These are phyloP conservation scores for Folsomia candida DNA, from an alignment of 2,888 invertebrate species.

Conservation along the genomic window DNA sequence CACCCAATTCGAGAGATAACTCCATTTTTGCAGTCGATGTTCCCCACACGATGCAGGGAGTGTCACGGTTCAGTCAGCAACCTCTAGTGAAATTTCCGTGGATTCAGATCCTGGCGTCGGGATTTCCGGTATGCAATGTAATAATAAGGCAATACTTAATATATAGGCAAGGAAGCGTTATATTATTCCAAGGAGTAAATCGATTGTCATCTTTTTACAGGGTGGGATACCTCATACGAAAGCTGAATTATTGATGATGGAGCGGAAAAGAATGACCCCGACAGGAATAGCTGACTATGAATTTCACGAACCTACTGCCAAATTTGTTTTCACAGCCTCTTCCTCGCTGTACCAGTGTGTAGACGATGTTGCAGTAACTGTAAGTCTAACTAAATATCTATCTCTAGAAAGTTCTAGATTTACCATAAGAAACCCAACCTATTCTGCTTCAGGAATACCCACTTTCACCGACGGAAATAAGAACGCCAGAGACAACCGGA, in stretches of 20 bases:
- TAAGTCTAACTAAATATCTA: conserved; percentile 53
- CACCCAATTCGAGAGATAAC: conserved; percentile 84
- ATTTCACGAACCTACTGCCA: conserved; percentile 74
- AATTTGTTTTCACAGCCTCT: conserved; percentile 86
- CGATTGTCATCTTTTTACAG: conserved; percentile 23
- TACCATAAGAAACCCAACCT: too few species aligned
- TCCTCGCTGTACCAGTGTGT: conserved; percentile 83
- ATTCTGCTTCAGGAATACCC: conserved; percentile 52
- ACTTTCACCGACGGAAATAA: conserved; percentile 54
- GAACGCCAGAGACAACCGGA: conserved; percentile 61
- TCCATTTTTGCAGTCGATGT: conserved; percentile 54
- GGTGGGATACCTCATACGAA: conserved; percentile 42
- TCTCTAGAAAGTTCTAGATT: too few species aligned
- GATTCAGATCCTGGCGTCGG: conserved; percentile 48
- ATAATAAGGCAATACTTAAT: neutral
- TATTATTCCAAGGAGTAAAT: neutral
- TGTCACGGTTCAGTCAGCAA: neutral
- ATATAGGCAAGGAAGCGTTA: neutral
- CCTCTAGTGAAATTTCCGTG: conserved; percentile 39
- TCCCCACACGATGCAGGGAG: conserved; percentile 29
- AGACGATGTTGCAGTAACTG: conserved; percentile 58
- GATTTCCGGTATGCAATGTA: conserved; percentile 40
- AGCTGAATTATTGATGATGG: conserved; percentile 87
- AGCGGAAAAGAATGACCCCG: conserved; percentile 78
- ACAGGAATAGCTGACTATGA: conserved; percentile 88